Percentiles rank a stretch among this genome's conserved stretches.
phyloP scores from a whole-genome alignment of 2,113 vertebrate genomes.

The Hylia prasina region DNA sequence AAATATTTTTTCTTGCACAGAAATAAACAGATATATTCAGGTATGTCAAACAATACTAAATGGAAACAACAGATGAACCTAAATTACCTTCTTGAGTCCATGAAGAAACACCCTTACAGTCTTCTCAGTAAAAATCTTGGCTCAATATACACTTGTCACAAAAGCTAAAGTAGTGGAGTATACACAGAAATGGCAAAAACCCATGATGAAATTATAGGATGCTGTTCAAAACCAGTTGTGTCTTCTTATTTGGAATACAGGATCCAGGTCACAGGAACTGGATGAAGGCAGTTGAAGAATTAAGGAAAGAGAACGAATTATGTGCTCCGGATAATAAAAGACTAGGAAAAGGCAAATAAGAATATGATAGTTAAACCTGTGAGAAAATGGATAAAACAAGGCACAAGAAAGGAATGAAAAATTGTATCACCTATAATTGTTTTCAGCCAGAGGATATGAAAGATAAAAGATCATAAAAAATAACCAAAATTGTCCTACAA shows the following conservation, averaged over 20 bases:
- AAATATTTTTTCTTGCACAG: neutral
- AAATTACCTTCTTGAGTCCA: neutral
- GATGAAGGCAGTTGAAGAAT: neutral
- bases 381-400: neutral
- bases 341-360: neutral
- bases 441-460: neutral
- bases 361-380: neutral
- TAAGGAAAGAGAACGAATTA: neutral
- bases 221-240: neutral
- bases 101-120: fast-evolving
- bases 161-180: neutral
- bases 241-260: neutral
- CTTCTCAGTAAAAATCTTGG: neutral
- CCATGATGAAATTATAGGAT: neutral
- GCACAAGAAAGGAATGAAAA: neutral
- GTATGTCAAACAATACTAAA: neutral
- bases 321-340: neutral
- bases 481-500: neutral
- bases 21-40: neutral
- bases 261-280: neutral
- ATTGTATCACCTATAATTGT: neutral
- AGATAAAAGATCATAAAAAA: neutral
- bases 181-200: neutral
- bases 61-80: neutral
- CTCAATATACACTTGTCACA: neutral